These are phyloP conservation scores for Conus ventricosus DNA, from an alignment of 1,140 invertebrate genomes.

Conservation along the genomic window DNA sequence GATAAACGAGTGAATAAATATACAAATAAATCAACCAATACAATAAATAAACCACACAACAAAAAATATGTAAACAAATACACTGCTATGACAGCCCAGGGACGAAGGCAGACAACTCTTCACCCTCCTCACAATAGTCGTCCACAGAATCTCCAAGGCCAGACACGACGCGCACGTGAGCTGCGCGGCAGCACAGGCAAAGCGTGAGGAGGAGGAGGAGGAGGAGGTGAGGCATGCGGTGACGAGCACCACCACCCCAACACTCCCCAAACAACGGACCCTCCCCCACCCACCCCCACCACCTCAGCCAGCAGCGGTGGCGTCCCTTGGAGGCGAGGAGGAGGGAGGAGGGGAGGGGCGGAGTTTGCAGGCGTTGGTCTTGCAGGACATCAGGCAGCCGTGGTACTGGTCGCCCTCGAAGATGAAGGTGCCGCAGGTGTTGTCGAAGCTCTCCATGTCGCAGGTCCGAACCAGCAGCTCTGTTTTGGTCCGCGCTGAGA, in stretches of 20 bases:
- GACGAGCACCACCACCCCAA: neutral
- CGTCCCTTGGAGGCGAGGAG: neutral
- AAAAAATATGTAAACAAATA: too few species aligned
- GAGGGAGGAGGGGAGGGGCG: neutral
- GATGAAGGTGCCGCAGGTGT: conserved; percentile 54
- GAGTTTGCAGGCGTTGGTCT: conserved; percentile 53
- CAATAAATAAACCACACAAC: too few species aligned
- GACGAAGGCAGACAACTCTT: too few species aligned
- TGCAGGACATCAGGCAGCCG: conserved; percentile 57
- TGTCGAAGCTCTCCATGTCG: conserved; percentile 50
- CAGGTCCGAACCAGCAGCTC: conserved; percentile 50
- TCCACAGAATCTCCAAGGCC: too few species aligned
- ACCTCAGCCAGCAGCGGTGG: neutral
- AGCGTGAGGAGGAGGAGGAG: neutral
- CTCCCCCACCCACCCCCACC: neutral
- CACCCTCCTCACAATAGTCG: too few species aligned
- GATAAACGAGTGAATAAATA: too few species aligned
- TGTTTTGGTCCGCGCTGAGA: conserved; percentile 43
- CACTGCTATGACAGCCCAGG: too few species aligned
- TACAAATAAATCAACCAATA: too few species aligned
- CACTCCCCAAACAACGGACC: neutral
- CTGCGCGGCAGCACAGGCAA: neutral
- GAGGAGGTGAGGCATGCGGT: neutral
- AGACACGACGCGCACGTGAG: too few species aligned
- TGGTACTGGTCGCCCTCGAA: conserved; percentile 49